Conservation (phyloP, 2,797 vertebrate species). For the Cynodonichthys magdalenae region DNA sequence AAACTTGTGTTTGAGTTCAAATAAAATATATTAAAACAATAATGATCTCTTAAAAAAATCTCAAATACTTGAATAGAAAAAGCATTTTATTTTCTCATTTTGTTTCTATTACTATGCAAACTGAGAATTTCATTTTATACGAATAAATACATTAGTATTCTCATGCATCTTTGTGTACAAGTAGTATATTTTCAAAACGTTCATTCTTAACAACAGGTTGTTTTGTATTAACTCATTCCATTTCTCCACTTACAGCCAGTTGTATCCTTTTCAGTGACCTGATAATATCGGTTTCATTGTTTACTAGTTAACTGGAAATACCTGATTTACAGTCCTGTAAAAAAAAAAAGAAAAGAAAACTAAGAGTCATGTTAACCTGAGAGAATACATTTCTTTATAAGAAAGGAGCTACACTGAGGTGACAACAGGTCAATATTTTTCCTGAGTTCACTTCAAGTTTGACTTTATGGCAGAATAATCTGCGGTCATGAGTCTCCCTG, state of each 20-base stretch:
- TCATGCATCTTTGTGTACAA: too few relatives aligned
- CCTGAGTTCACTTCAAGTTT: background rate
- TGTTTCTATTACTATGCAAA: background rate
- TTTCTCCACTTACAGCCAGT: background rate
- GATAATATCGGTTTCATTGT: too few relatives aligned
- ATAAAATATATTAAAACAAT: background rate
- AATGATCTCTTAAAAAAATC: too few relatives aligned
- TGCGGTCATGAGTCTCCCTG: too few relatives aligned
- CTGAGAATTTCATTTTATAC: background rate
- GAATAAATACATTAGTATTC: too few relatives aligned
- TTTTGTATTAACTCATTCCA: too few relatives aligned
- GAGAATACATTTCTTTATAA: conserved; percentile 2
- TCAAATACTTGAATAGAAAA: background rate
- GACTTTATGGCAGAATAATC: background rate
- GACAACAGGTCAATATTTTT: background rate
- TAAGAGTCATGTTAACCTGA: conserved; percentile 3
- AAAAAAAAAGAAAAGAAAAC: too few relatives aligned
- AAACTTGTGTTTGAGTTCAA: background rate
- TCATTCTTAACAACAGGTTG: too few relatives aligned
- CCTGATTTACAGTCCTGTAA: background rate
- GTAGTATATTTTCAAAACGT: too few relatives aligned
- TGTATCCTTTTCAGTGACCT: too few relatives aligned
- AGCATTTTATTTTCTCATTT: background rate
- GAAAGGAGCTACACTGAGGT: background rate
- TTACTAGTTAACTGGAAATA: background rate